These are phyloP conservation scores for Sisor rabdophorus DNA, from an alignment of 2,113 vertebrate genomes.

Conservation along the genomic window DNA sequence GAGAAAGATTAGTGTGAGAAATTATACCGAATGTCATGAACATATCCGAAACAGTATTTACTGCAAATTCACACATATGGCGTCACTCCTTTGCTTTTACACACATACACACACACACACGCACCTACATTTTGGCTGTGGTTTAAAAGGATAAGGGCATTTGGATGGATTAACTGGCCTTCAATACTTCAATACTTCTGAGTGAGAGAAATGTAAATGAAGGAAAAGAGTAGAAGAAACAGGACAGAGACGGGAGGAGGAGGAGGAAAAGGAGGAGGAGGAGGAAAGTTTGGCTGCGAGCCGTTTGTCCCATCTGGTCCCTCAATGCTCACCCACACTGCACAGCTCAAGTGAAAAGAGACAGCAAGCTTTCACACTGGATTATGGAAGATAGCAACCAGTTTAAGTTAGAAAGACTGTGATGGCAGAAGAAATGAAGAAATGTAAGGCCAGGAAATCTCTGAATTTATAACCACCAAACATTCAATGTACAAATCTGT, in stretches of 20 bases:
- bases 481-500: too few species aligned
- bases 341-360: constrained; percentile 43
- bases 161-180: constrained; percentile 35
- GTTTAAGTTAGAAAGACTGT: constrained; percentile 24
- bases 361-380: constrained; percentile 47
- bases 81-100: neutral
- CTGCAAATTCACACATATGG: neutral
- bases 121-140: constrained; percentile 25
- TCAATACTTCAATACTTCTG: constrained; percentile 40
- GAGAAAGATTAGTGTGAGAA: neutral
- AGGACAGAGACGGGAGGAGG: constrained; percentile 39
- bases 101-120: neutral
- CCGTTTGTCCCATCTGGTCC: constrained; percentile 53
- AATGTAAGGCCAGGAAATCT: too few species aligned
- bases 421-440: constrained; percentile 27
- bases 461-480: neutral
- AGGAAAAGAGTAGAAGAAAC: constrained; percentile 19
- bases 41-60: neutral
- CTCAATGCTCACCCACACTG: constrained; percentile 47
- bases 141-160: constrained; percentile 34
- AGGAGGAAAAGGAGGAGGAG: constrained; percentile 24
- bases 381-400: constrained; percentile 1
- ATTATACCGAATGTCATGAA: neutral
- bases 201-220: constrained; percentile 35
- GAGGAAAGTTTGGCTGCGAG: constrained; percentile 37